These are phyloP conservation scores for Microctonus aethiopoides DNA, from an alignment of 2,888 invertebrate genomes.

Conservation along the genomic window DNA sequence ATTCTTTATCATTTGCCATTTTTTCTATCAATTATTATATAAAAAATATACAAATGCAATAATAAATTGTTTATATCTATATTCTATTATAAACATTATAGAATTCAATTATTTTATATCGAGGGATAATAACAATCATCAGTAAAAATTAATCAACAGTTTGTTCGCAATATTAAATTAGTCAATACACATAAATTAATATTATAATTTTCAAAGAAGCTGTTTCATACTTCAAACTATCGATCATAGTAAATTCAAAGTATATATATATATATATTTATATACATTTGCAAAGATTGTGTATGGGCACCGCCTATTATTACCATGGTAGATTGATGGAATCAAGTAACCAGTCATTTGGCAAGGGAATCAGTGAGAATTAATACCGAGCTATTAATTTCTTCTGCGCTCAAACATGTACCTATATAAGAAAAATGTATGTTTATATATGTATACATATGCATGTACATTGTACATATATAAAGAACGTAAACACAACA, in stretches of 20 bases:
- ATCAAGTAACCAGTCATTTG: constrained; percentile 66
- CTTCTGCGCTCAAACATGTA: constrained; percentile 48
- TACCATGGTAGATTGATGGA: constrained; percentile 64
- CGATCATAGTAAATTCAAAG: neutral
- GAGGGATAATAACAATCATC: neutral
- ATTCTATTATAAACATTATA: neutral
- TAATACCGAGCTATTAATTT: constrained; percentile 66
- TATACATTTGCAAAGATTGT: neutral
- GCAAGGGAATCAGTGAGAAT: constrained; percentile 64
- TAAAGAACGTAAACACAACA: constrained; percentile 27
- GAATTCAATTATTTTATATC: neutral
- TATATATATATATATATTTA: neutral
- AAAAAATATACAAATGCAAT: neutral
- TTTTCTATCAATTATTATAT: neutral
- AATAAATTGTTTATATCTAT: neutral
- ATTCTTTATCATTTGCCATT: constrained; percentile 21
- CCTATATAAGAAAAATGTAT: constrained; percentile 5
- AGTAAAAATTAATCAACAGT: neutral
- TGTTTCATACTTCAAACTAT: neutral
- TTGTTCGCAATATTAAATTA: neutral
- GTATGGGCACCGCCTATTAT: constrained; percentile 58
- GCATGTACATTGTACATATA: constrained; percentile 8
- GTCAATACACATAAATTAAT: neutral
- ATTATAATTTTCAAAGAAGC: constrained; percentile 12
- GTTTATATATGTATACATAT: constrained; percentile 14